Evolutionary conservation across 2,113 vertebrate species (phyloP).

Genomic region (Odontophorus gujanensis): DNA sequence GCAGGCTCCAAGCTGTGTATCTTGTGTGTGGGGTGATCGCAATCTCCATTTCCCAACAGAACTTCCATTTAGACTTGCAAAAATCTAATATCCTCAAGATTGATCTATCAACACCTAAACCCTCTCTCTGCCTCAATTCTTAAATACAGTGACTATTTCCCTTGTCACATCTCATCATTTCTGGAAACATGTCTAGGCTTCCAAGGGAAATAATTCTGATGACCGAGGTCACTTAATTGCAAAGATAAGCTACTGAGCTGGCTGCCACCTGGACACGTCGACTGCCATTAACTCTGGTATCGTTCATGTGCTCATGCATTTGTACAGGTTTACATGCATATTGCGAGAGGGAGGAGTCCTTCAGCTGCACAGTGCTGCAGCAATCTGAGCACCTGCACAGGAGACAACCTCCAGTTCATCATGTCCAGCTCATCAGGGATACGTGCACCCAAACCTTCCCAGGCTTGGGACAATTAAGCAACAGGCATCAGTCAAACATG

Average conservation of each 20-base stretch:
- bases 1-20: slow-evolving; percentile 54
- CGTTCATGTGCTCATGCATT: slow-evolving; percentile 54
- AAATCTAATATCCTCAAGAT: background rate
- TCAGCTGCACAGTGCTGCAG: background rate
- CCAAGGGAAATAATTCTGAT: background rate
- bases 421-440: background rate
- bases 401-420: background rate
- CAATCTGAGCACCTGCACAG: background rate
- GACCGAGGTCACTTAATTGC: background rate
- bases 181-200: background rate
- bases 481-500: background rate
- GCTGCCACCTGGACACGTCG: background rate
- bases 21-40: background rate
- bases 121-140: background rate
- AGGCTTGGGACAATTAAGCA: background rate
- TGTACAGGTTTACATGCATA: slow-evolving; percentile 14
- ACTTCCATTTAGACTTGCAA: background rate
- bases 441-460: background rate
- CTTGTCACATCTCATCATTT: background rate
- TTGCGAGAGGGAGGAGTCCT: background rate
- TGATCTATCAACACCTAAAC: background rate
- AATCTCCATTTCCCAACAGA: background rate
- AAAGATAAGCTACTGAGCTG: background rate
- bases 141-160: background rate
- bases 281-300: background rate